phyloP scores from a whole-genome alignment of 2,888 invertebrate genomes.

The Chromoteleia sp. region DNA sequence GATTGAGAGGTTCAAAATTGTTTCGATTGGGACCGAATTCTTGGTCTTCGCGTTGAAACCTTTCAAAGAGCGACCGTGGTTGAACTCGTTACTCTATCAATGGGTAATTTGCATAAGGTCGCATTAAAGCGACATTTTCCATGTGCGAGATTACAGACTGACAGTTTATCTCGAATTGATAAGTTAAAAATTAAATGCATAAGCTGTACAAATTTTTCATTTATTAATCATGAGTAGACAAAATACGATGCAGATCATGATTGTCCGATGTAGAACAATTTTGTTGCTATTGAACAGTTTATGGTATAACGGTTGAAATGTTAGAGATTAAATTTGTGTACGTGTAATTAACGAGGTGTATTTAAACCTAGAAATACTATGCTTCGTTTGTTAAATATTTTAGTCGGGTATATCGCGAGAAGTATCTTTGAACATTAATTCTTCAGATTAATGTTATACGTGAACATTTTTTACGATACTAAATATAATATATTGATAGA shows the following conservation, averaged over 20 bases:
- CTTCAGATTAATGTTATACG: neutral
- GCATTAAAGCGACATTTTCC: constrained; percentile 6
- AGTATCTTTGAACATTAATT: neutral
- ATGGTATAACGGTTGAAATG: neutral
- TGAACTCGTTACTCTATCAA: constrained; percentile 23
- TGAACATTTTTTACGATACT: neutral
- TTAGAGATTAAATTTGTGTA: constrained; percentile 1
- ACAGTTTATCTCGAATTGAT: constrained; percentile 49
- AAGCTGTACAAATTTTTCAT: constrained; percentile 23
- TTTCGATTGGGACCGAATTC: constrained; percentile 1
- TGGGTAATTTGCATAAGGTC: constrained; percentile 18
- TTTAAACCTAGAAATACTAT: neutral
- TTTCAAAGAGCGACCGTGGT: constrained; percentile 9
- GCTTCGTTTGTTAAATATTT: neutral
- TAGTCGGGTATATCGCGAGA: neutral
- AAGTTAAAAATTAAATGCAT: constrained; percentile 27
- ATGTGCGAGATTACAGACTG: constrained; percentile 51
- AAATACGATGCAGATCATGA: constrained; percentile 24
- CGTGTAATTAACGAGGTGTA: neutral
- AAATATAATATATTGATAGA: neutral
- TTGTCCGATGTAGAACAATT: constrained; percentile 37
- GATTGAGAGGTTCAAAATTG: constrained; percentile 1
- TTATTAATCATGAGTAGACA: constrained; percentile 8
- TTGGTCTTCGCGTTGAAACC: neutral
- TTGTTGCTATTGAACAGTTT: constrained; percentile 25